Conservation (phyloP, 2,797 vertebrate species). For the Myripristis murdjan region DNA sequence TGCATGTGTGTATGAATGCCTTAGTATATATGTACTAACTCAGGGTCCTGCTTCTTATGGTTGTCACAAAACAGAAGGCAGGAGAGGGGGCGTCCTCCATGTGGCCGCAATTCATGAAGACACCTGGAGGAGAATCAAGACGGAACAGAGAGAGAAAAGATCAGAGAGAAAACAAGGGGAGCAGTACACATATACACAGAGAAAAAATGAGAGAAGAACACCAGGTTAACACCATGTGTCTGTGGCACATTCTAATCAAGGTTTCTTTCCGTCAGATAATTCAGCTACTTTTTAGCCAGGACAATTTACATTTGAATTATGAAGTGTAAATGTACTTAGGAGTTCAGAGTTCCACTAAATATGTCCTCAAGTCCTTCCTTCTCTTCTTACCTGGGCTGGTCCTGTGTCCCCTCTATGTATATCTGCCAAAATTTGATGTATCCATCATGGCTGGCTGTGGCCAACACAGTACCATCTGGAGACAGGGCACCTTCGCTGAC, state of each 20-base stretch:
- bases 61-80: constrained; percentile 99
- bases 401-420: constrained; percentile 96
- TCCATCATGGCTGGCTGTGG: constrained; percentile 97
- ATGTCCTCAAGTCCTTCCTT: too few relatives aligned
- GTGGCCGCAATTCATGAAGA: constrained; percentile 97
- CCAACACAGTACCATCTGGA: constrained; percentile 96
- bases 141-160: neutral
- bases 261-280: neutral
- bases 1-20: neutral
- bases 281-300: too few relatives aligned
- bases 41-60: constrained; percentile 98
- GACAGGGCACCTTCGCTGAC: constrained; percentile 97
- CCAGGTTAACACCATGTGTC: neutral
- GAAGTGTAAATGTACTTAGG: neutral
- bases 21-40: constrained; percentile 93
- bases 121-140: constrained; percentile 84
- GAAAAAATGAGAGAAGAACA: neutral
- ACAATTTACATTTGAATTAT: neutral
- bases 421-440: constrained; percentile 99
- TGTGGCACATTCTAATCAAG: too few relatives aligned
- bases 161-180: neutral
- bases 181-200: too few relatives aligned
- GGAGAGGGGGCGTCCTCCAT: constrained; percentile 94
- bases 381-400: constrained; percentile 91
- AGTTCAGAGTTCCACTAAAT: neutral